Percentiles rank a stretch among this genome's conserved stretches.
phyloP scores from a whole-genome alignment of 2,888 invertebrate species.

The Orthonevra nobilis region DNA sequence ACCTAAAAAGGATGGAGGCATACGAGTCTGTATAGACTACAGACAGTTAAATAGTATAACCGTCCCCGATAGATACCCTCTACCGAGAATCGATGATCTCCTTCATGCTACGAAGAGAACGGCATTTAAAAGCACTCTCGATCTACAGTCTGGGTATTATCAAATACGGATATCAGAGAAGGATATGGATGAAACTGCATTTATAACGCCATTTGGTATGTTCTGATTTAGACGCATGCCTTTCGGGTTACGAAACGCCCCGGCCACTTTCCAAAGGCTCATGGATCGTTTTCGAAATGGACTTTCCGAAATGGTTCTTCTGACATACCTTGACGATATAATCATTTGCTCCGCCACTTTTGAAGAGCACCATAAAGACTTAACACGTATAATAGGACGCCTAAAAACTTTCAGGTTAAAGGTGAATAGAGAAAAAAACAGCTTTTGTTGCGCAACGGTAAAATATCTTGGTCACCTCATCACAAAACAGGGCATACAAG shows the following conservation, averaged over 20 bases:
- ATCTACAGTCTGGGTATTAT: conserved; percentile 75
- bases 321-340: no score
- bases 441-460: conserved; percentile 10
- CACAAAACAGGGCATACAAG: conserved; percentile 27
- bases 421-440: conserved; percentile 1
- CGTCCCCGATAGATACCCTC: no score
- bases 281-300: no score
- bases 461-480: conserved; percentile 18
- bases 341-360: no score
- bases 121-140: conserved; percentile 72
- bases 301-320: no score
- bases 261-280: no score
- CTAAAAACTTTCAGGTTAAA: no score
- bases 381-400: no score
- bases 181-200: conserved; percentile 74
- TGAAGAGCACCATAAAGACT: no score
- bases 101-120: conserved; percentile 49
- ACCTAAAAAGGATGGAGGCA: conserved; percentile 71
- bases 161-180: conserved; percentile 72
- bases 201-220: conserved; percentile 22
- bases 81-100: conserved; percentile 73
- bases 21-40: conserved; percentile 73
- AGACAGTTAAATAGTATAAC: conserved; percentile 52
- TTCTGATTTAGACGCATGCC: no score
- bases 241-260: no score